Conservation (phyloP, 64 coral and sea anemone species). For the Actinia equina region DNA sequence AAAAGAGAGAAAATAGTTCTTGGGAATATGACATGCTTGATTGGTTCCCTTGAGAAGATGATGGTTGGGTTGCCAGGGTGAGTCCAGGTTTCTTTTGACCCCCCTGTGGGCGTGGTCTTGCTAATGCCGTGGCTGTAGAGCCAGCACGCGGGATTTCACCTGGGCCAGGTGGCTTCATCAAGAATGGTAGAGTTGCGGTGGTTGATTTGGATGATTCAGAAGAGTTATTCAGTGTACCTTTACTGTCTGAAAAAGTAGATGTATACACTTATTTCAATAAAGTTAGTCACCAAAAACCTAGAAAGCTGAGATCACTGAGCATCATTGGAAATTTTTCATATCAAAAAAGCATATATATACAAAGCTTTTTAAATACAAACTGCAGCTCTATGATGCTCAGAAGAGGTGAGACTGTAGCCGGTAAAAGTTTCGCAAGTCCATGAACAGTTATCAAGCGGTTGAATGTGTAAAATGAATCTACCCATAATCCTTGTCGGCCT, state of each 20-base stretch:
- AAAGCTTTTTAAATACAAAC: too few species aligned
- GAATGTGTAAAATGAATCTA: too few species aligned
- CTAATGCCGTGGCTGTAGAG: conserved; percentile 36
- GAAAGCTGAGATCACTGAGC: too few species aligned
- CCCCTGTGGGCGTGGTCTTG: conserved; percentile 60
- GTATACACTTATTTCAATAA: too few species aligned
- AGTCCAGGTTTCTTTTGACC: conserved; percentile 18
- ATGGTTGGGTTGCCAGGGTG: not conserved
- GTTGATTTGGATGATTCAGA: not conserved
- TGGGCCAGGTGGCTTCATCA: conserved; percentile 34
- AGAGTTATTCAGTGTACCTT: not conserved
- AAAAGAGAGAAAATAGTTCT: conserved; percentile 46
- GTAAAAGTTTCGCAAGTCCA: too few species aligned
- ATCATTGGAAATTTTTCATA: too few species aligned
- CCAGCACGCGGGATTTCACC: conserved; percentile 26
- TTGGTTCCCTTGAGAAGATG: not conserved
- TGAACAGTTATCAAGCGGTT: too few species aligned
- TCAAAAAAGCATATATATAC: too few species aligned
- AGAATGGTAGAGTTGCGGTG: not conserved
- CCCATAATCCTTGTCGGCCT: too few species aligned
- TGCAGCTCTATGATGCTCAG: too few species aligned
- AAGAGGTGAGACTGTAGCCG: too few species aligned
- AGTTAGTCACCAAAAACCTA: too few species aligned
- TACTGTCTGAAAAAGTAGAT: not conserved
- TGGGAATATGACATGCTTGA: conserved; percentile 40